phyloP scores from a whole-genome alignment of 2,888 invertebrate species.

The Stratiomys singularior region DNA sequence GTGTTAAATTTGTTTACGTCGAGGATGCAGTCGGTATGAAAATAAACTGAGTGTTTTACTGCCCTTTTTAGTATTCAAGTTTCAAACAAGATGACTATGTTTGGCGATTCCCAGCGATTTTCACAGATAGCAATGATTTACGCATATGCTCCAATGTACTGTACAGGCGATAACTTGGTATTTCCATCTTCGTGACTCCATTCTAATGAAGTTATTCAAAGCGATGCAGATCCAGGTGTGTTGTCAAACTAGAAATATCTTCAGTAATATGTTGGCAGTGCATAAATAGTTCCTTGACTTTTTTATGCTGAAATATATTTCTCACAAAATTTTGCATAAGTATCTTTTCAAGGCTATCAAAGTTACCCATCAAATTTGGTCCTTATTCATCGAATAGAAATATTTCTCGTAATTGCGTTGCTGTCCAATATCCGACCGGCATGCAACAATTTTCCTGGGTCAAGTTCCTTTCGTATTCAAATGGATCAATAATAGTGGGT shows the following conservation, averaged over 20 bases:
- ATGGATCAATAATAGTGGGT: constrained; percentile 6
- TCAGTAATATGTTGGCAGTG: no score
- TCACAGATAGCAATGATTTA: not conserved
- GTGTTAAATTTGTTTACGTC: not conserved
- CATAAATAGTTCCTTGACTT: no score
- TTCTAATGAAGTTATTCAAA: constrained; percentile 6
- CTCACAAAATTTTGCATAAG: not conserved
- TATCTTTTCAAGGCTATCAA: not conserved
- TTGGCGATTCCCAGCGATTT: constrained; percentile 12
- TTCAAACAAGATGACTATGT: not conserved
- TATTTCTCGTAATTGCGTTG: not conserved
- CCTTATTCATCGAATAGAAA: not conserved
- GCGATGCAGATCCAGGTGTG: not conserved
- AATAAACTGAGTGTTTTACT: not conserved
- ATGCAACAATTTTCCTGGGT: not conserved
- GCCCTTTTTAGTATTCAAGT: not conserved
- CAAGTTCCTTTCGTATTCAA: not conserved
- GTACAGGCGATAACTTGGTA: not conserved
- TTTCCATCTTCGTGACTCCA: constrained; percentile 11
- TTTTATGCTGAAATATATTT: no score
- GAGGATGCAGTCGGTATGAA: not conserved
- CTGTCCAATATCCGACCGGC: not conserved
- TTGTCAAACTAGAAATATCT: not conserved
- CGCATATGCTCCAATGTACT: not conserved
- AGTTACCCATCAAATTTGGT: not conserved